Base-by-base conservation (phyloP, 2,888 invertebrate species). In the Caenorhabditis plicata region DNA sequence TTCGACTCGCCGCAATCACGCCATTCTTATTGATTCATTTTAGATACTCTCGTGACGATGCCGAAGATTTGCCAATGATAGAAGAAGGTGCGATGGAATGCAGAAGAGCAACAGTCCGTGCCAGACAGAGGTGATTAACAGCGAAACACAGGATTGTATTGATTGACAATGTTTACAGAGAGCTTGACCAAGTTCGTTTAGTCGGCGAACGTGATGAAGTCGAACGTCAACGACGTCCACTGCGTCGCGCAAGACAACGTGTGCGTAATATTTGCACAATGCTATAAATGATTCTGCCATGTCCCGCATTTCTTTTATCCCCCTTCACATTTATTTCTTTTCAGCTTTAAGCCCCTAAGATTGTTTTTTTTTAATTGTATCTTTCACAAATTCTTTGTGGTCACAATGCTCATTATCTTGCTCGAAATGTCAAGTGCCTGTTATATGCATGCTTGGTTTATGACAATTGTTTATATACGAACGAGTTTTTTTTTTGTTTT, bases 241-340 rank as follows among this genome's bases (percentile, higher is more conserved):
- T 75, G 9, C 52, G 68, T 23, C 68, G 74, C 33, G 74, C 74
- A 26, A 69, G 74, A 45, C 75, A 73, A 57, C 69, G 76, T 45
- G 65, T 74, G 35, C 69, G 77, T 55, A 77, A 77, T 53, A 74
- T 73, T 57, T 77, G 77, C 60, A 71, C 71, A 33, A 75, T 77
- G 74, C 58, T 77, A 36, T 69, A 68, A 49, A 35, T n/a, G n/a
- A n/a, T n/a, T n/a, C n/a, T n/a, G n/a, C n/a, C 36, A 17, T 11
- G 36, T n/a, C 8, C 36, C 8, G 36, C 36, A 11, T 9, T 9
- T 8, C 17, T n/a, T 36, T 9, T 31, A 31, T 11, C 31, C 11
- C 11, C 8, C 9, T 36, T 8, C 17, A 9, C 9, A 13, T 17
- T n/a, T n/a, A n/a, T n/a, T n/a, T n/a, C n/a, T n/a, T n/a, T n/a